Conservation (phyloP, 2,113 vertebrate genomes). For the Eurypyga helias region DNA sequence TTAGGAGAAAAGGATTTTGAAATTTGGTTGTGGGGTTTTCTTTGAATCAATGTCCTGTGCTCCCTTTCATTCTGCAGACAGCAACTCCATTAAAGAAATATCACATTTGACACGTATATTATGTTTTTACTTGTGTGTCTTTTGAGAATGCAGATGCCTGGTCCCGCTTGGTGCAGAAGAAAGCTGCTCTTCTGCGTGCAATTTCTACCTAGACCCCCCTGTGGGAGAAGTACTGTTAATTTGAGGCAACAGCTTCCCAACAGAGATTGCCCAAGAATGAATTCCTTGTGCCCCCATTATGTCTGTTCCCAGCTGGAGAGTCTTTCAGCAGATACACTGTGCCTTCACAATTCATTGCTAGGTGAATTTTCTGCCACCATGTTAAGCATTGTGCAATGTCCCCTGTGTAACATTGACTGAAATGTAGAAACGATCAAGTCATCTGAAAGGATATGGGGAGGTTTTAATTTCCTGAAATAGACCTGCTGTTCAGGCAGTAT, state of each 20-base stretch:
- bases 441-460: conserved; percentile 65
- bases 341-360: conserved; percentile 12
- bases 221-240: conserved; percentile 7
- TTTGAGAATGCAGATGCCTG: neutral
- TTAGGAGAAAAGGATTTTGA: neutral
- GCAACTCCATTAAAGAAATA: neutral
- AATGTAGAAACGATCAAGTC: conserved; percentile 62
- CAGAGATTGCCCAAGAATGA: conserved; percentile 30
- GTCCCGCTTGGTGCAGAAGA: neutral
- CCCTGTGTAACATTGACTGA: conserved; percentile 68
- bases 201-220: neutral
- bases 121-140: neutral
- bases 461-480: conserved; percentile 71
- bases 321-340: conserved; percentile 5
- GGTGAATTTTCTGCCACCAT: conserved; percentile 62
- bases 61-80: neutral
- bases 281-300: conserved; percentile 35
- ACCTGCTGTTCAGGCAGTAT: conserved; percentile 69
- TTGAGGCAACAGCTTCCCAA: conserved; percentile 7
- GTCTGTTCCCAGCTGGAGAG: conserved; percentile 48
- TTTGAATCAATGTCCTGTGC: neutral
- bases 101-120: neutral
- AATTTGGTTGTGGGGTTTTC: rapidly evolving
- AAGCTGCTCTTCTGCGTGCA: neutral
- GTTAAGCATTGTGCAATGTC: conserved; percentile 28